phyloP scores from a whole-genome alignment of 1,140 invertebrate genomes.

The Cotesia typhae region DNA sequence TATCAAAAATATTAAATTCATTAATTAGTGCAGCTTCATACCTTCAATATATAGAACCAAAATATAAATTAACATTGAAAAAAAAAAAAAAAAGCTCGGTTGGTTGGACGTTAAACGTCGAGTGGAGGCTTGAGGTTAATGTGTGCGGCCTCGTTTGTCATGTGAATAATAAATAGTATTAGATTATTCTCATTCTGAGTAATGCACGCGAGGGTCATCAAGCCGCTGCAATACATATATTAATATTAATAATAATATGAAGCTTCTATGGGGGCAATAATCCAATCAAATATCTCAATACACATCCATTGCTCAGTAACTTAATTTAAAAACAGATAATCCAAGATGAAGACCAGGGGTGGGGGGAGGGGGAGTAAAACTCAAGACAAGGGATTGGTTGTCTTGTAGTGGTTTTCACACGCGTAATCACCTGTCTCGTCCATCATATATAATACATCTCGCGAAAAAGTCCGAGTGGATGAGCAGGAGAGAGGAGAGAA shows the following conservation, averaged over 20 bases:
- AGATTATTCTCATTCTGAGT: not conserved
- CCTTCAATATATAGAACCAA: too few species aligned
- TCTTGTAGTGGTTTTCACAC: constrained; percentile 58
- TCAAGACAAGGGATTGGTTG: constrained; percentile 10
- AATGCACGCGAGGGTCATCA: constrained; percentile 11
- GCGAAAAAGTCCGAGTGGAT: not conserved
- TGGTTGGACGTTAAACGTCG: constrained; percentile 11
- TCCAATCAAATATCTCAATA: too few species aligned
- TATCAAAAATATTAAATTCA: too few species aligned
- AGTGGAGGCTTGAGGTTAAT: constrained; percentile 16
- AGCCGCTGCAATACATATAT: not conserved
- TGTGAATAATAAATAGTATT: constrained; percentile 18
- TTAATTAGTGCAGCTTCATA: too few species aligned
- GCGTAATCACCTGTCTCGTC: constrained; percentile 65
- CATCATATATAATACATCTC: constrained; percentile 50
- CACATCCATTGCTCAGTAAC: too few species aligned
- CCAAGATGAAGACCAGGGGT: too few species aligned
- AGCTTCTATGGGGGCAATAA: not conserved
- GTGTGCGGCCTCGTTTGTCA: constrained; percentile 14
- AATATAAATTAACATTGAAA: too few species aligned
- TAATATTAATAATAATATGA: too few species aligned
- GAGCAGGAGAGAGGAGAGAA: too few species aligned
- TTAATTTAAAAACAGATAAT: too few species aligned
- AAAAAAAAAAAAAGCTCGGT: not conserved
- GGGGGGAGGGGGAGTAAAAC: too few species aligned